A percentile compares a stretch with the other conserved stretches of the same genome.
Evolutionary conservation across 2,888 invertebrate genomes (phyloP).

Genomic region (Tortricodes alternella): DNA sequence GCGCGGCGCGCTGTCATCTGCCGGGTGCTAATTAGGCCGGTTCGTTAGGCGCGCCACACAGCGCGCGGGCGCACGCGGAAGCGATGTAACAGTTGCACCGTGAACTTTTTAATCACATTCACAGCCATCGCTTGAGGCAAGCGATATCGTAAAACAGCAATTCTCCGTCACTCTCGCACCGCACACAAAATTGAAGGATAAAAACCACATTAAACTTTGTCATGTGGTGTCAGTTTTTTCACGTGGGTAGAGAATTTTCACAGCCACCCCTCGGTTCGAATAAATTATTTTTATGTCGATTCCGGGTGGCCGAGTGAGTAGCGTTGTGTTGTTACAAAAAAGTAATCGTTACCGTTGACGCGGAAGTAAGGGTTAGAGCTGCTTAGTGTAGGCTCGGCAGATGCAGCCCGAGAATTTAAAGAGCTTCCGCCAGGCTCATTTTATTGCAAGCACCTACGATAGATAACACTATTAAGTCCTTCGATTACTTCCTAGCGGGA

Average conservation of each 20-base stretch:
- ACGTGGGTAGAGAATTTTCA: slow-evolving; percentile 71
- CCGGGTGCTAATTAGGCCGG: slow-evolving; percentile 48
- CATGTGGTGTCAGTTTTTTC: slow-evolving; percentile 74
- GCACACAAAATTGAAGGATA: slow-evolving; percentile 51
- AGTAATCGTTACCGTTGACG: slow-evolving; percentile 57
- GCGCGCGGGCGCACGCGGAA: slow-evolving; percentile 47
- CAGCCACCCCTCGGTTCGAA: slow-evolving; percentile 71
- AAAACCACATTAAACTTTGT: slow-evolving; percentile 49
- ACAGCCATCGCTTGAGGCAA: slow-evolving; percentile 56
- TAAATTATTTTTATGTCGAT: slow-evolving; percentile 78
- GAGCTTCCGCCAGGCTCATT: slow-evolving; percentile 27
- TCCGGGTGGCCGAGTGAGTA: slow-evolving; percentile 78
- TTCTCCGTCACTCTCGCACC: slow-evolving; percentile 48
- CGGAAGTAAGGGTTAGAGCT: slow-evolving; percentile 72
- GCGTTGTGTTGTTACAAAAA: slow-evolving; percentile 64
- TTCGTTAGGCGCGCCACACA: slow-evolving; percentile 46
- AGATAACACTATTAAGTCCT: background rate
- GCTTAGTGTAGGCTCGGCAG: slow-evolving; percentile 53
- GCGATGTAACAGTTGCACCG: slow-evolving; percentile 68
- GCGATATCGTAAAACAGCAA: slow-evolving; percentile 47
- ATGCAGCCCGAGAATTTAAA: slow-evolving; percentile 42
- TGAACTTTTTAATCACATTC: slow-evolving; percentile 62
- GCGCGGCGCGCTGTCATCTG: slow-evolving; percentile 31
- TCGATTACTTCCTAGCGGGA: background rate
- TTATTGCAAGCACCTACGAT: slow-evolving; percentile 20